Evolutionary conservation across 2,113 vertebrate genomes (phyloP).

Genomic region (Theristicus caerulescens): DNA sequence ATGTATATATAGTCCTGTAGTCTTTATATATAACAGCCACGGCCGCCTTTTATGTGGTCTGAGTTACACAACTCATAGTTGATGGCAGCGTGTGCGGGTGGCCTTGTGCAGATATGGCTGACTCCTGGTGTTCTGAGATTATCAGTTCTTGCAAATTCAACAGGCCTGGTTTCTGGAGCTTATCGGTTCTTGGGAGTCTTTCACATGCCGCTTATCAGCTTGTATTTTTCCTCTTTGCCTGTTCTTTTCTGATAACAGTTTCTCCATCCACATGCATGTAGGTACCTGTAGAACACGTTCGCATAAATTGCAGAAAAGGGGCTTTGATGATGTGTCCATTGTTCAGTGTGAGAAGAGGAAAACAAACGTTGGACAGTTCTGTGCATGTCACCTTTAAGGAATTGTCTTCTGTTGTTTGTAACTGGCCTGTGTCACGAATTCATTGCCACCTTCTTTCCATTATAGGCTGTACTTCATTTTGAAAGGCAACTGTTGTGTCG

Average conservation of each 20-base stretch:
- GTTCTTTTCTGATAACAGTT: neutral
- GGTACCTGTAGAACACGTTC: fast-evolving
- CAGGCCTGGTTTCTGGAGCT: neutral
- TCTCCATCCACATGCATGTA: neutral
- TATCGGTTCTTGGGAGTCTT: neutral
- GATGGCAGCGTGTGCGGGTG: neutral
- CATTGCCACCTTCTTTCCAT: neutral
- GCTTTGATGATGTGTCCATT: neutral
- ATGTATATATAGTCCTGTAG: neutral
- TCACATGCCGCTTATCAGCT: neutral
- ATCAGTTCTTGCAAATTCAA: neutral
- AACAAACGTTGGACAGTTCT: neutral
- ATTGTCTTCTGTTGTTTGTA: neutral
- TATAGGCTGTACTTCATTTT: constrained; percentile 82
- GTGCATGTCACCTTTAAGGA: neutral
- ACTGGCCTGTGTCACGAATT: neutral
- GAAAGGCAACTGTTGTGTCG: constrained; percentile 59
- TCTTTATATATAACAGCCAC: neutral
- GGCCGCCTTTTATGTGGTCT: neutral
- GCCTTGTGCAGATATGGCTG: neutral
- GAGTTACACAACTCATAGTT: neutral
- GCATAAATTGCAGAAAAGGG: neutral
- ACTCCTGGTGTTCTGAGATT: neutral
- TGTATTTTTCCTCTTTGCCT: neutral
- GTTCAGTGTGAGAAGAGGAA: neutral